These are phyloP conservation scores for Ibycter americanus DNA, from an alignment of 2,797 vertebrate genomes.

Conservation along the genomic window DNA sequence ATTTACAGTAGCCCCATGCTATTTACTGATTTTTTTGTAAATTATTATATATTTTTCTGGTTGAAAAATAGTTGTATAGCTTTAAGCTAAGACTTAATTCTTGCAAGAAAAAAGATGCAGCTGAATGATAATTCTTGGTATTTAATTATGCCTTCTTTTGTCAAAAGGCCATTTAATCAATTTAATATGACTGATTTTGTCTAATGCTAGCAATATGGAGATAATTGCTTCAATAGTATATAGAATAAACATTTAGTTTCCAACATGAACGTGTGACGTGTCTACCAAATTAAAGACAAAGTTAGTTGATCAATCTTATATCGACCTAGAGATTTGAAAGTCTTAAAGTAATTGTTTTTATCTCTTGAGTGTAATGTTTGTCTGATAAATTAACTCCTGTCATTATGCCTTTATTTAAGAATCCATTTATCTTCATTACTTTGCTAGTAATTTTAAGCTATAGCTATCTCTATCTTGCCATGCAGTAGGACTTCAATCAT, in stretches of 20 bases:
- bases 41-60: background rate
- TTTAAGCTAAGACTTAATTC: background rate
- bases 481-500: background rate
- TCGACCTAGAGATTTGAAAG: background rate
- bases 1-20: background rate
- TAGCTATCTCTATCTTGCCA: background rate
- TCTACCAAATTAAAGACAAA: background rate
- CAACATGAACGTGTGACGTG: background rate
- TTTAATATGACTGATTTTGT: background rate
- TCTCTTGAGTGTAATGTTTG: conserved; percentile 10
- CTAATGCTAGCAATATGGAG: background rate
- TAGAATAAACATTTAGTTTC: background rate
- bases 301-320: background rate
- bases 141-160: background rate
- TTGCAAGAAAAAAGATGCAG: background rate
- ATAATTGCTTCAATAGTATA: background rate
- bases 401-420: conserved; percentile 8
- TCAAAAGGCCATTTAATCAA: background rate
- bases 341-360: conserved; percentile 30
- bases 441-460: conserved; percentile 18
- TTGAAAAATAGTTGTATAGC: background rate
- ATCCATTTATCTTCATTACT: conserved; percentile 29
- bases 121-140: background rate
- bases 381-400: conserved; percentile 23
- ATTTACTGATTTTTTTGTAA: background rate